phyloP scores from a whole-genome alignment of 2,113 vertebrate species.

The Toxotes chatareus region DNA sequence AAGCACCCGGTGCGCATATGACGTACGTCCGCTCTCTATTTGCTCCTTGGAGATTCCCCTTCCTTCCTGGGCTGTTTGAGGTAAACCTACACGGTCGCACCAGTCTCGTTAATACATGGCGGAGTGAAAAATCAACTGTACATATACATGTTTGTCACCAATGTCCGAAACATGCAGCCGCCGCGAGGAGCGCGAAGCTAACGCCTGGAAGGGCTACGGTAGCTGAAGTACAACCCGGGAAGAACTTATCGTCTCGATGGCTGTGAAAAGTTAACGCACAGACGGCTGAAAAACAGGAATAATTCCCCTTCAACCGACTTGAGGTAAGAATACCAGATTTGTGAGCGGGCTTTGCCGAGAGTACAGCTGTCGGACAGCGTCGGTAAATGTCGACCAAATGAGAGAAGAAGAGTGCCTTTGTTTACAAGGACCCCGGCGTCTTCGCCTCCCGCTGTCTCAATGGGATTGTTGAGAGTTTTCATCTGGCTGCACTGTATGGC shows the following conservation, averaged over 20 bases:
- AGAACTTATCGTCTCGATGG: constrained; percentile 75
- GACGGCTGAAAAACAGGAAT: constrained; percentile 58
- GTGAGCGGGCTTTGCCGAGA: background rate
- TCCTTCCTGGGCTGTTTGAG: constrained; percentile 78
- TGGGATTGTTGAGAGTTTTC: constrained; percentile 51
- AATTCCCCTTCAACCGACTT: constrained; percentile 40
- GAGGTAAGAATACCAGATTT: constrained; percentile 67
- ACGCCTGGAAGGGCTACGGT: constrained; percentile 35
- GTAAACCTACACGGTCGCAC: constrained; percentile 73
- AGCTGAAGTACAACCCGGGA: constrained; percentile 53
- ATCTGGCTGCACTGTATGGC: constrained; percentile 29
- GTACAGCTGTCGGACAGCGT: background rate
- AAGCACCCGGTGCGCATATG: background rate
- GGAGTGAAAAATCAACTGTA: constrained; percentile 44
- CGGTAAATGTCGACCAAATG: constrained; percentile 1
- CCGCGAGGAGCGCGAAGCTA: constrained; percentile 32
- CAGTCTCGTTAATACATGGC: constrained; percentile 61
- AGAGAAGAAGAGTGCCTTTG: constrained; percentile 70
- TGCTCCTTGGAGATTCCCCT: constrained; percentile 77
- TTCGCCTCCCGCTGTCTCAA: constrained; percentile 53
- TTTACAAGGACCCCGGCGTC: constrained; percentile 66
- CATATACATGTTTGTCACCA: constrained; percentile 38
- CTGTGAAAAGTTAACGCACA: constrained; percentile 79
- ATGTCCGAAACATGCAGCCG: constrained; percentile 44
- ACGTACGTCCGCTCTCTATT: constrained; percentile 50